Conservation (phyloP, 2,113 vertebrate species). For the Perognathus longimembris region DNA sequence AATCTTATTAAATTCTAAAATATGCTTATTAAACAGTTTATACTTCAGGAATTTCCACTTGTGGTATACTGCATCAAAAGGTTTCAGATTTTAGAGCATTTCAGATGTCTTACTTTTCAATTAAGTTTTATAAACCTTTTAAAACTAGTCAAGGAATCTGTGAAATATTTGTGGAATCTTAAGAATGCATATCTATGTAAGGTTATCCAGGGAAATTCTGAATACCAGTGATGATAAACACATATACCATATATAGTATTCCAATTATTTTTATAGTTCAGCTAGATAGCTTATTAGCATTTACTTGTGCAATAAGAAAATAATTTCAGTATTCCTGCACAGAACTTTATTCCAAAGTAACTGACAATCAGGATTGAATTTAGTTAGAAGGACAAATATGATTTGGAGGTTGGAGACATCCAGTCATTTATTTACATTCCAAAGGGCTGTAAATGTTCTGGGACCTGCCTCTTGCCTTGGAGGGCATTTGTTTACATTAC, state of each 20-base stretch:
- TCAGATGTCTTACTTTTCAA: background rate
- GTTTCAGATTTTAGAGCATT: background rate
- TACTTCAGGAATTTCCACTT: background rate
- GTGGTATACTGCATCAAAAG: background rate
- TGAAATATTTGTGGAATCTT: background rate
- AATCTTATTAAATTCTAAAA: background rate
- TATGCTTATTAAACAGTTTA: background rate
- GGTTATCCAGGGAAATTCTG: background rate
- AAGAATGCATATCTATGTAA: background rate
- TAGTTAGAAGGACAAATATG: background rate
- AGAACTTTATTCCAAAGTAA: too few relatives aligned
- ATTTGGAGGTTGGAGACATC: background rate
- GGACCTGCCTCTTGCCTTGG: background rate
- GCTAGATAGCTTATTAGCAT: background rate
- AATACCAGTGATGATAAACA: background rate
- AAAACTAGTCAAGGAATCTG: background rate
- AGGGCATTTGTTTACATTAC: constrained; percentile 8
- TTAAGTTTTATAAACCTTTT: too few relatives aligned
- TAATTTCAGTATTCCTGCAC: background rate
- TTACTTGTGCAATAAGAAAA: background rate
- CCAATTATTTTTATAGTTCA: background rate
- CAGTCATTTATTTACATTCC: constrained; percentile 18
- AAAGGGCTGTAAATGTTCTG: background rate
- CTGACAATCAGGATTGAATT: background rate
- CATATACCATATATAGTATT: background rate